These are phyloP conservation scores for Melanaphis sacchari DNA, from an alignment of 1,140 invertebrate species.

Conservation along the genomic window DNA sequence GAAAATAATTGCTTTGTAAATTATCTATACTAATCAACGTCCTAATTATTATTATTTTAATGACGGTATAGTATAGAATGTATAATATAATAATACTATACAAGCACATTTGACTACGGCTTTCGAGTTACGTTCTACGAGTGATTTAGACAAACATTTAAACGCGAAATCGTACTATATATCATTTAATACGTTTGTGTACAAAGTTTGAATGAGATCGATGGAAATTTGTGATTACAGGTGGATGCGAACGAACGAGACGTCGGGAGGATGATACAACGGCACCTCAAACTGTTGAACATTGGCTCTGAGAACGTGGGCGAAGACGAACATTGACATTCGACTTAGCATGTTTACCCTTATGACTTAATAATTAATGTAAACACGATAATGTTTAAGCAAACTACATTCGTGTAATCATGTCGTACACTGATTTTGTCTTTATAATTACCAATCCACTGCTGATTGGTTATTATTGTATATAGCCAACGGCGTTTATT, in stretches of 20 bases:
- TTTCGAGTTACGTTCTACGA: background rate
- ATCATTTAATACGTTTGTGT: background rate
- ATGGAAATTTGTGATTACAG: background rate
- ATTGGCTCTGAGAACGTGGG: background rate
- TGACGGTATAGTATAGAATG: background rate
- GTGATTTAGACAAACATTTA: background rate
- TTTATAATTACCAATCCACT: no score
- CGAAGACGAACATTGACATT: background rate
- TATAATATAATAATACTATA: background rate
- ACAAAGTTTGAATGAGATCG: background rate
- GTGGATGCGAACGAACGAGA: conserved; percentile 20
- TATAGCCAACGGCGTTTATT: background rate
- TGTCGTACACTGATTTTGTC: no score
- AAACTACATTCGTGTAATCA: no score
- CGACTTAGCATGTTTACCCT: background rate
- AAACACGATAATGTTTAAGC: background rate
- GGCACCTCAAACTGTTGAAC: conserved; percentile 29
- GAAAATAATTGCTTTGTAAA: background rate
- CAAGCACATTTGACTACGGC: no score
- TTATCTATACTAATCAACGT: background rate
- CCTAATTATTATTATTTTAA: background rate
- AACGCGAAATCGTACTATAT: background rate
- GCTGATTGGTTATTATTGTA: no score
- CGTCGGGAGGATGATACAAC: conserved; percentile 35
- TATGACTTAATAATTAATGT: background rate